These are phyloP conservation scores for Sminthurides aquaticus DNA, from an alignment of 2,888 invertebrate species.

Conservation along the genomic window DNA sequence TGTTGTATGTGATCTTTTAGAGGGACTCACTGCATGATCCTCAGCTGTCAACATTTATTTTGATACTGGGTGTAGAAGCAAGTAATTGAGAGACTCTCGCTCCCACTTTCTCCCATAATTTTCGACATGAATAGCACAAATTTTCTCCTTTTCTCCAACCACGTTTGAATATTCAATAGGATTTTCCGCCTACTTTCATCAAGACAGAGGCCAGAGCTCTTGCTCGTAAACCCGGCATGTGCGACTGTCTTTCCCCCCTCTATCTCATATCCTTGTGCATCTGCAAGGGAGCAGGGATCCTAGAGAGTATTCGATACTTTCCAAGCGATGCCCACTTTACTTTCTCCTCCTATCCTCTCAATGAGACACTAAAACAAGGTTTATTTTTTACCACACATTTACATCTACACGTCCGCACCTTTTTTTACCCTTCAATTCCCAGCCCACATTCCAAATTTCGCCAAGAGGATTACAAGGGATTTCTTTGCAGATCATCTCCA, in stretches of 20 bases:
- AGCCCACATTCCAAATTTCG: constrained; percentile 18
- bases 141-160: not conserved
- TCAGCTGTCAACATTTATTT: not conserved
- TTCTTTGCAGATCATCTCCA: constrained; percentile 29
- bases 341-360: not conserved
- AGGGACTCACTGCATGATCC: not conserved
- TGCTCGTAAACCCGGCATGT: too few species aligned
- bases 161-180: not conserved
- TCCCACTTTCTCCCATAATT: not conserved
- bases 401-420: not conserved
- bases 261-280: not conserved
- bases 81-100: not conserved
- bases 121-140: not conserved
- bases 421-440: not conserved
- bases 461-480: constrained; percentile 30
- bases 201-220: not conserved
- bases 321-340: too few species aligned
- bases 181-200: not conserved
- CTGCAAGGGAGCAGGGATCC: not conserved
- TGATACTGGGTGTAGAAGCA: not conserved
- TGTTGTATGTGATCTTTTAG: too few species aligned
- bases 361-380: not conserved
- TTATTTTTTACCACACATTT: not conserved
- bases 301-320: not conserved
- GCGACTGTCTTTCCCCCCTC: too few species aligned